Percentiles rank a stretch among this genome's conserved stretches.
Evolutionary conservation across 1,140 invertebrate species (phyloP).

Genomic region (Ladona fulva): DNA sequence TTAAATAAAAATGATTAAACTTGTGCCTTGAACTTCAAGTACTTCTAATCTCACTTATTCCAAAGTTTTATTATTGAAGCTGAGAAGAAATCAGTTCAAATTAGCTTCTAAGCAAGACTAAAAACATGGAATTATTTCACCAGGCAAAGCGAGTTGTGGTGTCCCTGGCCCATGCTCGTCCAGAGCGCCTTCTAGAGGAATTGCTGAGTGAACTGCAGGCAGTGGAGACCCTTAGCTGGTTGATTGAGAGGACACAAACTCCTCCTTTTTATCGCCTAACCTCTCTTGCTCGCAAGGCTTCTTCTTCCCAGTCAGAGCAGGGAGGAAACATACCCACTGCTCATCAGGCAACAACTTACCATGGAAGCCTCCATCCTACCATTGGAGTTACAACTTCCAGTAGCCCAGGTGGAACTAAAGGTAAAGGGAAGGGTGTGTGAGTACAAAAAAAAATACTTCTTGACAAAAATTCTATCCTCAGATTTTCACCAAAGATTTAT

Average conservation of each 20-base stretch:
- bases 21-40: no score
- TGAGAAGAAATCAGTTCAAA: no score
- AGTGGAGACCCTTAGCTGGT: constrained; percentile 87
- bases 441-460: no score
- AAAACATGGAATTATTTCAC: not conserved
- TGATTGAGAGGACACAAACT: constrained; percentile 92
- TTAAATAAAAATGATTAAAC: no score
- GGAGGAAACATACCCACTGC: constrained; percentile 37
- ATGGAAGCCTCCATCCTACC: not conserved
- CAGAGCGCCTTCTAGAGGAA: constrained; percentile 87
- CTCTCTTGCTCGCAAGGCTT: constrained; percentile 73
- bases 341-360: constrained; percentile 31
- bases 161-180: constrained; percentile 80
- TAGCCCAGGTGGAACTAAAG: not conserved
- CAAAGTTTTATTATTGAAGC: no score
- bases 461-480: no score
- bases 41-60: no score
- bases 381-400: not conserved
- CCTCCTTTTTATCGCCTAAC: constrained; percentile 94
- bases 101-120: not conserved
- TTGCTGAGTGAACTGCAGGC: constrained; percentile 95
- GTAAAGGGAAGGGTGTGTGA: no score
- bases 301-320: constrained; percentile 62
- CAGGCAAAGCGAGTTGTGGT: constrained; percentile 91
- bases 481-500: no score